These are phyloP conservation scores for Semaprochilodus insignis DNA, from an alignment of 2,797 vertebrate species.

Conservation along the genomic window DNA sequence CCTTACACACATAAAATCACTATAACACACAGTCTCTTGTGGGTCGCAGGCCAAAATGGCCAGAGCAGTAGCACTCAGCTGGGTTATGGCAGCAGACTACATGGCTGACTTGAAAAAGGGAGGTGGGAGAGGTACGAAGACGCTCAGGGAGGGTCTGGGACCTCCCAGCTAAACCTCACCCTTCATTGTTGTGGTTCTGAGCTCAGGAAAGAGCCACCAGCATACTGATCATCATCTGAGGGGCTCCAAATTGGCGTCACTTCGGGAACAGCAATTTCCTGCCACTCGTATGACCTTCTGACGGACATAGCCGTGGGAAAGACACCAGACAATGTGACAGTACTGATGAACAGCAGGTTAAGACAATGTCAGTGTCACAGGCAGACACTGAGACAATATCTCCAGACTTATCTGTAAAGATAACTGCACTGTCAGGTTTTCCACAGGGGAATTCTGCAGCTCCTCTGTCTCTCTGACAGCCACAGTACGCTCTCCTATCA, in stretches of 20 bases:
- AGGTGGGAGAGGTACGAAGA: background rate
- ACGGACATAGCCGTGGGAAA: slow-evolving; percentile 9
- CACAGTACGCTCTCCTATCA: background rate
- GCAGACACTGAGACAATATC: background rate
- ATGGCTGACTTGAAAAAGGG: background rate
- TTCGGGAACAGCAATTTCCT: background rate
- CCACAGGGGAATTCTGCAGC: slow-evolving; percentile 13
- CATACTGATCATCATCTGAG: background rate
- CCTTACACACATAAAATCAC: too few relatives aligned
- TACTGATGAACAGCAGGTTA: slow-evolving; percentile 6
- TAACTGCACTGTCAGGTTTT: background rate
- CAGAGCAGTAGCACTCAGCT: background rate
- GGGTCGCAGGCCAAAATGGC: background rate
- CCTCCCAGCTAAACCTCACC: background rate
- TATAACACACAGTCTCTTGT: too few relatives aligned
- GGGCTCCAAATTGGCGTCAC: background rate
- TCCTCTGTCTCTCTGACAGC: background rate
- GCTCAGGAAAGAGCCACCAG: background rate
- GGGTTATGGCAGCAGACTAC: background rate
- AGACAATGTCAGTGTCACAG: slow-evolving; percentile 5
- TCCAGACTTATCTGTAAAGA: slow-evolving; percentile 15
- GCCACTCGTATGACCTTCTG: background rate
- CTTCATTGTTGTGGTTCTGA: background rate
- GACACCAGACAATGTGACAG: background rate
- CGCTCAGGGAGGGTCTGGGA: background rate